Base-by-base conservation (phyloP, 1,140 invertebrate species). In the Sinella curviseta region DNA sequence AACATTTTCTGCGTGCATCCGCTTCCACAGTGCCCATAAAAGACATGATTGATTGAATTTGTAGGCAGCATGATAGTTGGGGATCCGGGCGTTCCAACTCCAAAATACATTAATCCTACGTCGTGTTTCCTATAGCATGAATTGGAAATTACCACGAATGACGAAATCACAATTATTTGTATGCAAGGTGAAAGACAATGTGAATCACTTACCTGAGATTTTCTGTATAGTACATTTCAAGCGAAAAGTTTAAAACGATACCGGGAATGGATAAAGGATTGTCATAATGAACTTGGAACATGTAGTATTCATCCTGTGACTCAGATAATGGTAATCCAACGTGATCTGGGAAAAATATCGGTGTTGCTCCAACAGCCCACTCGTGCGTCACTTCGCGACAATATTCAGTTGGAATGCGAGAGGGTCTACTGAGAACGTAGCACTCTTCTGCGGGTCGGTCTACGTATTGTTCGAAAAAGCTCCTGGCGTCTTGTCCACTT, bases 231-330 rank as follows among this genome's bases (percentile, higher is more conserved):
- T 26, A 82, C 26, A 80, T 28, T 8, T 78, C 57, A 1, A 80
- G 1, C 17, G 36, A 34, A 77, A 74, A 67, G 16, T 39, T 30
- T 36, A 78, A 79, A 12, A 24, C 3, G 20, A 79, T 54, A 67
- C 78, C 74, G 26, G 20, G 0, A 17, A 78, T 0, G 0, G 36
- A 8, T 0, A 34, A 33, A 0, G 79, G 79, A 77, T 82, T 82
- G 31, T 80, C 77, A 31, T 74, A 80, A 60, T 82, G 81, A 17
- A 78, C 60, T 74, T 82, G 54, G 0, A 82, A 12, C 60, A 82
- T 60, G 31, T 79, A 57, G 30, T 79, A 78, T 39, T 70, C 76
- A 16, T 74, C 57, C 20, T 35, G 26, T 1, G 36, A 28, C 55
- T 78, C 81, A 24, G 30, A 48, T 20, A 82, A n/a, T 20, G 81